Conservation (phyloP, 2,888 invertebrate genomes). For the Lacanobia wlatinum region DNA sequence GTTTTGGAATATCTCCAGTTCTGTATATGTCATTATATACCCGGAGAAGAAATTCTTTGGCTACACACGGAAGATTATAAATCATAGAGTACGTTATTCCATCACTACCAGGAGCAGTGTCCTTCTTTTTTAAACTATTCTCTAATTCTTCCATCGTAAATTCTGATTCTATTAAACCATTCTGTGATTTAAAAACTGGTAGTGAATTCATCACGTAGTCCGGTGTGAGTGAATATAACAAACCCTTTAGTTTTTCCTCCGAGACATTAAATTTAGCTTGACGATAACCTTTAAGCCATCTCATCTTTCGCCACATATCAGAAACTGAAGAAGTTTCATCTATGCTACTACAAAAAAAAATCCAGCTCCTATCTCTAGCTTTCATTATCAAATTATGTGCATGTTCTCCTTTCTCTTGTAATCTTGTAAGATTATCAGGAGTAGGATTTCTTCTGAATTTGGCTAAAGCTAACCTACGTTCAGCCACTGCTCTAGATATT, state of each 20-base stretch:
- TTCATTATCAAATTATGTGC: background rate
- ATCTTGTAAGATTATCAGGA: background rate
- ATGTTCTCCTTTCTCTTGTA: conserved; percentile 2
- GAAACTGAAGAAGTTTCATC: conserved; percentile 18
- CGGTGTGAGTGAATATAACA: conserved; percentile 8
- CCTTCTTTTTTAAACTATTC: conserved; percentile 6
- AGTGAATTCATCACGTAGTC: background rate
- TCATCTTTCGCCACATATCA: conserved; percentile 17
- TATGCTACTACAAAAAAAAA: background rate
- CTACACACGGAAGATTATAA: background rate
- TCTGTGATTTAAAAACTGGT: background rate
- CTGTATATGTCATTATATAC: background rate
- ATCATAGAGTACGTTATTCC: conserved; percentile 3
- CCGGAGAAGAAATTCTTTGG: background rate
- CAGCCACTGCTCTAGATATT: background rate
- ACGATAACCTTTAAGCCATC: conserved; percentile 6
- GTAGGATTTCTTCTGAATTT: conserved; percentile 3
- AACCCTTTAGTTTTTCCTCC: conserved; percentile 5
- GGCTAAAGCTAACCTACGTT: conserved; percentile 1
- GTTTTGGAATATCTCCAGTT: conserved; percentile 3
- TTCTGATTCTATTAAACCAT: background rate
- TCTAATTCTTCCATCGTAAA: background rate
- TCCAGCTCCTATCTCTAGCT: background rate
- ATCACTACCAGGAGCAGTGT: conserved; percentile 4
- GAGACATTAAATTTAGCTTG: background rate